Evolutionary conservation across 2,113 vertebrate species (phyloP), one percentile per base, ranked within the genome.

Genomic region (Nanger granti): DNA sequence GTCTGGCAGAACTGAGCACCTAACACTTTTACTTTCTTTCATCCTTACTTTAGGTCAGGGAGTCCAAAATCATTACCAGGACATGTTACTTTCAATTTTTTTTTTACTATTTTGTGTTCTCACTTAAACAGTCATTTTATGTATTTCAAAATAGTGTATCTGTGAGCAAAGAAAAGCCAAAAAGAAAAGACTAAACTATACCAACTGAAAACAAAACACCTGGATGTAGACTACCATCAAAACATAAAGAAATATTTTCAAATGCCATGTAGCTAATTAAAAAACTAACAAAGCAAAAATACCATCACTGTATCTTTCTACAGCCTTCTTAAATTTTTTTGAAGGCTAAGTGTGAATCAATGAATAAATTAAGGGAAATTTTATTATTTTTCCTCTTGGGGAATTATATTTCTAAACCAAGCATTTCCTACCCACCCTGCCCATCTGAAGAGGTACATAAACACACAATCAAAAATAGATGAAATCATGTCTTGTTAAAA

Each of bases 341-440:
- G 57, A 94, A 92, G 29, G 54, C 22, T 84, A 80, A 95, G 31
- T 89, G 57, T 73, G 83, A 95, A n/a, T 87, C 66, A 83, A 49
- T 83, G 34, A 96, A 96, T 87, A 90, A 54, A 90, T 94, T 47
- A 60, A 29, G 76, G 22, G 31, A 79, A 79, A 52, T 80, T 44
- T 91, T 88, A 93, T 95, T 95, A 44, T 69, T 91, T 93, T 69
- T 87, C 49, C 69, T 60, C 44, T 87, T 92, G 34, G 28, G 37
- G 86, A 92, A 96, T 94, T 87, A 37, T 5, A 57, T 62, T 97
- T 93, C 59, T 92, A 92, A 96, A 95, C 84, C 79, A 94, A 97
- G 73, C 54, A 80, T 87, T 87, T 97, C 54, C 57, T 91, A 92
- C 7, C 15, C 13, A 64, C 44, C 4, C 20, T 89, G 73, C 69